A percentile compares a stretch with the other conserved stretches of the same genome.
These are phyloP conservation scores for Neofelis nebulosa DNA, from an alignment of 2,113 vertebrate species.

Conservation along the genomic window DNA sequence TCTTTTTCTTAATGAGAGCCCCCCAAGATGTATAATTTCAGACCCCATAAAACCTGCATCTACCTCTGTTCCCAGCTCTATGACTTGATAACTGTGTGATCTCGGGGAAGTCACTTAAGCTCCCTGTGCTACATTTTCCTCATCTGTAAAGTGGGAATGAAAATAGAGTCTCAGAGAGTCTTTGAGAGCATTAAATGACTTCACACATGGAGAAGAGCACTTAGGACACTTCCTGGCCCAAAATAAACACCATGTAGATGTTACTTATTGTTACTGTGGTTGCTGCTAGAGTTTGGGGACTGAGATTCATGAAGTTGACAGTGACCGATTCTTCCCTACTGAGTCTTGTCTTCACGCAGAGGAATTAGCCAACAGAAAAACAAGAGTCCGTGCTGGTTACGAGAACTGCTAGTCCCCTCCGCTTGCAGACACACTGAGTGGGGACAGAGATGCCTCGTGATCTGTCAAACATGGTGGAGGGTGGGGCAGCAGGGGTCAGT, in stretches of 20 bases:
- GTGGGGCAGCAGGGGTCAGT: accelerated
- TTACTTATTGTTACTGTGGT: not conserved
- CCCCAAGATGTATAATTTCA: not conserved
- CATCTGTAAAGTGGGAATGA: not conserved
- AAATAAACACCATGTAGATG: not conserved
- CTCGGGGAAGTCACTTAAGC: not conserved
- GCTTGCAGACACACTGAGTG: accelerated
- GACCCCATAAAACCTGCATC: not conserved
- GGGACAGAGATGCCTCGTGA: accelerated
- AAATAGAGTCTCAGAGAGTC: not conserved
- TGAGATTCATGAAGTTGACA: not conserved
- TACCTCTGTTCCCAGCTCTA: not conserved
- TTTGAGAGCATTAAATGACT: not conserved
- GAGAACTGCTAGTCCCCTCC: not conserved
- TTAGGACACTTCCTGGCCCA: no score
- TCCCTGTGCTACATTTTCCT: not conserved
- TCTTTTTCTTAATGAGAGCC: not conserved
- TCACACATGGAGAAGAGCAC: not conserved
- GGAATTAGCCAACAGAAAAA: not conserved
- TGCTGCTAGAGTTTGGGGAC: not conserved
- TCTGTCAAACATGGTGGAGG: not conserved
- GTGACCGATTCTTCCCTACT: not conserved
- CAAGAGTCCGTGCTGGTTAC: not conserved
- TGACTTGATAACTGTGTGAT: not conserved
- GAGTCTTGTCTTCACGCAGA: not conserved